Conservation (phyloP, 2,888 invertebrate genomes). For the Cataglyphis rosenhaueri region DNA sequence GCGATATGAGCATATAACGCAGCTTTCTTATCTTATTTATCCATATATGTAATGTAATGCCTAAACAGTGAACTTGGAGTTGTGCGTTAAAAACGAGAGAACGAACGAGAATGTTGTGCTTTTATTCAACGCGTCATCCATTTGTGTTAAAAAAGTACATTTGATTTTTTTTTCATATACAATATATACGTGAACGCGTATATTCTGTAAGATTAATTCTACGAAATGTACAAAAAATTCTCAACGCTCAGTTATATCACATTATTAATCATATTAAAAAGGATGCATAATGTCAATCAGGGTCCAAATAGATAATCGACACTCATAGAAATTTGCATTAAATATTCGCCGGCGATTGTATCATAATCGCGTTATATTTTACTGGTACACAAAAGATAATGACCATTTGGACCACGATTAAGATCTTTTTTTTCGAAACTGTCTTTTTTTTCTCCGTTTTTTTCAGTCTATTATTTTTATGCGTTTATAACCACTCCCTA, state of each 20-base stretch:
- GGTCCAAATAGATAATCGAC: slow-evolving; percentile 46
- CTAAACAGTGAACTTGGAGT: slow-evolving; percentile 27
- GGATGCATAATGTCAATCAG: slow-evolving; percentile 51
- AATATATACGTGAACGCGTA: slow-evolving; percentile 3
- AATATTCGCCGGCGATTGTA: slow-evolving; percentile 6
- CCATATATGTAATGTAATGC: slow-evolving; percentile 26
- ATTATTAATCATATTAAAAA: slow-evolving; percentile 30
- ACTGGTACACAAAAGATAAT: slow-evolving; percentile 13
- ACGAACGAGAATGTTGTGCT: slow-evolving; percentile 42
- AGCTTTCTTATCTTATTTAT: background rate
- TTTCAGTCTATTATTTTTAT: slow-evolving; percentile 47
- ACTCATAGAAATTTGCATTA: slow-evolving; percentile 9
- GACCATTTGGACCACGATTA: slow-evolving; percentile 56
- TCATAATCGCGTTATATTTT: slow-evolving; percentile 21
- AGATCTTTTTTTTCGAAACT: slow-evolving; percentile 32
- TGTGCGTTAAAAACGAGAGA: slow-evolving; percentile 14
- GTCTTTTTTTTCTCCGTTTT: slow-evolving; percentile 10
- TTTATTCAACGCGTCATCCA: slow-evolving; percentile 40
- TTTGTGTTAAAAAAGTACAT: slow-evolving; percentile 25
- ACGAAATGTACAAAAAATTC: slow-evolving; percentile 51
- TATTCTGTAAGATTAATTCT: slow-evolving; percentile 39
- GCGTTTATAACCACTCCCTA: slow-evolving; percentile 41
- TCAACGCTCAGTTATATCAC: slow-evolving; percentile 46
- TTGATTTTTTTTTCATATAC: slow-evolving; percentile 19
- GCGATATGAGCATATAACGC: slow-evolving; percentile 23